Evolutionary conservation across 2,888 invertebrate species (phyloP), one percentile per base, ranked within the genome.

Genomic region (Craniophora ligustri): DNA sequence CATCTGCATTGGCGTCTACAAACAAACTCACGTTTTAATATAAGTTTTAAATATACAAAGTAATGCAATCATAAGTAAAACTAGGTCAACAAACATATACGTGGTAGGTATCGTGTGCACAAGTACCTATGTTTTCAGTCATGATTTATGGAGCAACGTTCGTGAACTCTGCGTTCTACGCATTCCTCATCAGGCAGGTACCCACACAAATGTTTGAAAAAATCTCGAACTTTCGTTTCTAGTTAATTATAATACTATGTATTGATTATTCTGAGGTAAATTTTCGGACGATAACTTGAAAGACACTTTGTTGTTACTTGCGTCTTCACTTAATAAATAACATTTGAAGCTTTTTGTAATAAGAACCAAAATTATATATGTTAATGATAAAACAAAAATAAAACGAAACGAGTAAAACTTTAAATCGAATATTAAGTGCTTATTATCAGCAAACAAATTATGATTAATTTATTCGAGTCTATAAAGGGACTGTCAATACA

Each of bases 21-120:
- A 70, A 73, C 54, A 62, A 65, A 61, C 45, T 36, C 5, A 48
- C 41, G 42, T 48, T 73, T 50, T 53, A 54, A 40, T 65, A 54
- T 61, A 51, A 56, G 55, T 62, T 55, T 67, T 57, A 62, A 64
- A 72, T 60, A 62, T 44, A 71, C 65, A 50, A 57, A 60, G 59
- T 72, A 71, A 59, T 72, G 72, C 51, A 71, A 67, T 62, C 57
- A 41, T 50, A 56, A 62, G 57, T 54, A 34, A 51, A 72, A 67
- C 51, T 74, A 34, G 72, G 72, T 72, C 68, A 72, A 51, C 46
- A 62, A 57, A 61, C 54, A 36, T 30, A 46, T 40, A 62, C 35
- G 39, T 46, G 40, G 1, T 19, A 19, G 15, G 14, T 49, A 42
- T 47, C 54, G 67, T 67, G 56, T 28, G 48, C 31, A 40, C 19